Evolutionary conservation across 2,797 vertebrate genomes (phyloP), one percentile per base, ranked within the genome.

Genomic region (Microchirus variegatus): DNA sequence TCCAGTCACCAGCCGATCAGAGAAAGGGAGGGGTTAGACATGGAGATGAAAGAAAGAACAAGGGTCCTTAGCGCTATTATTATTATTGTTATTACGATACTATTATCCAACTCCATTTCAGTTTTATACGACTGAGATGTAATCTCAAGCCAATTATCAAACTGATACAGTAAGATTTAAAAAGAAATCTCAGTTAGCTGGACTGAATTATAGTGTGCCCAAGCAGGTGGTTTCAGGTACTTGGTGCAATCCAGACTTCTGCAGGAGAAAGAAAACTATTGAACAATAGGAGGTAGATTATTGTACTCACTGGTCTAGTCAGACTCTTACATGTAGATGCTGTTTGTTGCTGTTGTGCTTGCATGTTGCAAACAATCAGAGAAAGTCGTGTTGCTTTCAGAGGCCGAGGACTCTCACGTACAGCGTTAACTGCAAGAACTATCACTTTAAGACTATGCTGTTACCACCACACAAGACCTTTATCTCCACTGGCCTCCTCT

Each of bases 201-300:
- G 82, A 81, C 76, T 86, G 74, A 89, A 81, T 59, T 57, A 70
- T 75, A 1, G 7, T 5, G 82, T 90, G 81, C 89, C 90, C 91
- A 91, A 89, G 92, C 92, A 94, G 93, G 83, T 84, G 92, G 92
- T 89, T 92, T 94, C 94, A 94, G 96, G 96, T 97, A 97, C 96
- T 95, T 93, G 91, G 68, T 93, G 93, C 93, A 93, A 92, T 94
- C 92, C 75, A 89, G 84, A 89, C 68, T 83, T 92, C 89, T 92
- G 90, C 87, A 88, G 89, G 76, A 85, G 92, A 89, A 91, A 90
- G 67, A 73, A 68, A 78, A 77, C 69, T 67, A 70, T 82, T 77
- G 63, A 82, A 82, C 72, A 88, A 90, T 91, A 88, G 54, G 70
- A 46, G 65, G 78, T 90, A 91, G 87, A 82, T 91, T 85, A 85